phyloP scores from a whole-genome alignment of 1,140 invertebrate species.

The Mactra quadrangularis region DNA sequence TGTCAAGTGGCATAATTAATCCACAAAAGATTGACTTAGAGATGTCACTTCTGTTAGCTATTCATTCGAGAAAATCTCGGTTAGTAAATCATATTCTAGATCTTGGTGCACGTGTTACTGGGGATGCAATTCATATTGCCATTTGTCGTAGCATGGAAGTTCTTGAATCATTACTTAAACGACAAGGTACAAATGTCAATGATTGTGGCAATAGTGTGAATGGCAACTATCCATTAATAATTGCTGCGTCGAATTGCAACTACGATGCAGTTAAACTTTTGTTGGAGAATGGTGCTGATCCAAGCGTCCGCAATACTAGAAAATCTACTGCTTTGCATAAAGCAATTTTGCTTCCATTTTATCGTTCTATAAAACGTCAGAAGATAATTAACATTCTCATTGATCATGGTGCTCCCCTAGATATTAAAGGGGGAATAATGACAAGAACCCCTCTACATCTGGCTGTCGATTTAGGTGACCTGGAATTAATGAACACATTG shows the following conservation, averaged over 20 bases:
- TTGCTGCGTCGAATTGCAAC: background rate
- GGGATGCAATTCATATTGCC: background rate
- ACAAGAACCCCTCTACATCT: background rate
- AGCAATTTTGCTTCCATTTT: background rate
- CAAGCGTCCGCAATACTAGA: background rate
- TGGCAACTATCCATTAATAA: conserved; percentile 4
- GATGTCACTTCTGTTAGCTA: background rate
- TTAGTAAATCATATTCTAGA: background rate
- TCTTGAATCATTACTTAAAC: background rate
- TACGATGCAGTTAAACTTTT: background rate
- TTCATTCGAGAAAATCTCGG: background rate
- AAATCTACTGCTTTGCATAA: background rate
- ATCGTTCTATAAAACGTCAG: background rate
- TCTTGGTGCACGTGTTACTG: background rate
- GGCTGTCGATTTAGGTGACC: background rate
- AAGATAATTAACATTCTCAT: background rate
- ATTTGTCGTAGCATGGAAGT: background rate
- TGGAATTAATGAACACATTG: background rate
- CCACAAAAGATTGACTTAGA: background rate
- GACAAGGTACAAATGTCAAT: background rate
- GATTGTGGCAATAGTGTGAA: background rate
- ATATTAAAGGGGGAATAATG: background rate
- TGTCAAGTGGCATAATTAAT: background rate
- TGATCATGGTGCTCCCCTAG: background rate
- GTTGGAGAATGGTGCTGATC: background rate